Evolutionary conservation across 2,113 vertebrate species (phyloP).

Genomic region (Sylvilagus bachmani): DNA sequence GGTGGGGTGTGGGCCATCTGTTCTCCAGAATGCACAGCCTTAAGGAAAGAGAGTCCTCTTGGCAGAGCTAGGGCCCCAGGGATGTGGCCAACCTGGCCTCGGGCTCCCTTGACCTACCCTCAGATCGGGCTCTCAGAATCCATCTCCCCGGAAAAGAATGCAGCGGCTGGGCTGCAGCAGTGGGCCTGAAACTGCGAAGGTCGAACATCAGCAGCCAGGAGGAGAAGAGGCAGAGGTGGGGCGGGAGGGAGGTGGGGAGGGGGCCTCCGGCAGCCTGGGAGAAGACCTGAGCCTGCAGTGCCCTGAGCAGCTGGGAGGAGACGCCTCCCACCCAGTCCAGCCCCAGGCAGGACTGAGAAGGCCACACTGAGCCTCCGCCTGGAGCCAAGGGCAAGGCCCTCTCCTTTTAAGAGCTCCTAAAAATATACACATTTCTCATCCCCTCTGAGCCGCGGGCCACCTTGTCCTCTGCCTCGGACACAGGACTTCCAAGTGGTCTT

Average conservation of each 20-base stretch:
- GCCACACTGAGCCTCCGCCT: neutral
- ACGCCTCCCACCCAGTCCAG: no score
- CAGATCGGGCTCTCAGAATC: neutral
- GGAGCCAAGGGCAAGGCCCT: neutral
- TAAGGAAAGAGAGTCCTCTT: neutral
- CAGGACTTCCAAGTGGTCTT: neutral
- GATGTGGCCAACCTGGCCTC: neutral
- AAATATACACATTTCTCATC: slow-evolving; percentile 47
- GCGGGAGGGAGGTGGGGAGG: no score
- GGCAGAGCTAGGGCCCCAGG: neutral
- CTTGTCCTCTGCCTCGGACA: slow-evolving; percentile 46
- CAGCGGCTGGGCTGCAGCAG: neutral
- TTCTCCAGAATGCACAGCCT: neutral
- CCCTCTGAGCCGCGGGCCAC: slow-evolving; percentile 54
- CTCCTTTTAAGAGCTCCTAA: slow-evolving; percentile 8
- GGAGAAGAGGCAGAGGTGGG: neutral
- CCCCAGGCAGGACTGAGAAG: neutral
- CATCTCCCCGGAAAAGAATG: neutral
- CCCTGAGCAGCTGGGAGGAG: neutral
- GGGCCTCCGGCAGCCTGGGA: neutral
- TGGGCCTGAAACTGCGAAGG: neutral
- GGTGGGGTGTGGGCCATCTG: neutral
- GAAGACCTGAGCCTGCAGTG: neutral
- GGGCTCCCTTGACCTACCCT: neutral
- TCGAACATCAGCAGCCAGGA: neutral